phyloP scores from a whole-genome alignment of 1,140 invertebrate species.

The Drosophila busckii region DNA sequence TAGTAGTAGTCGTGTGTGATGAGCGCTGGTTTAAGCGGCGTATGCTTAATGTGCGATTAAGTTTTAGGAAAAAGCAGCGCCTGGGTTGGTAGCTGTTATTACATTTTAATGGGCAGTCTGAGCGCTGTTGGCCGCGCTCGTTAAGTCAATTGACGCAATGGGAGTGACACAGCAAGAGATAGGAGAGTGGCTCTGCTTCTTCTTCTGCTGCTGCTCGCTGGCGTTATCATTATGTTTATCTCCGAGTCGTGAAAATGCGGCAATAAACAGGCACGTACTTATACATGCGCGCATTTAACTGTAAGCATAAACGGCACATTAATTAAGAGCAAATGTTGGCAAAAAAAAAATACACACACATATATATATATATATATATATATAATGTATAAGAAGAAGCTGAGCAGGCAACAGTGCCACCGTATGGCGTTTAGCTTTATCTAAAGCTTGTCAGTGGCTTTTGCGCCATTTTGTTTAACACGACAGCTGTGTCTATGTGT shows the following conservation, averaged over 20 bases:
- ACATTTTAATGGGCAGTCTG: slow-evolving; percentile 35
- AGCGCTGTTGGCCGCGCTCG: slow-evolving; percentile 15
- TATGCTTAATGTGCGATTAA: slow-evolving; percentile 1
- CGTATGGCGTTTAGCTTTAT: slow-evolving; percentile 54
- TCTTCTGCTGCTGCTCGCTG: slow-evolving; percentile 6
- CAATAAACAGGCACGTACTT: slow-evolving; percentile 38
- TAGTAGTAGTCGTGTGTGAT: too few relatives aligned
- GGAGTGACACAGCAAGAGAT: slow-evolving; percentile 15
- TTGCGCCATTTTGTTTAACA: slow-evolving; percentile 38
- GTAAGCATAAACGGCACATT: slow-evolving; percentile 43
- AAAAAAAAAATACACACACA: slow-evolving; percentile 30
- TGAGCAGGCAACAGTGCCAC: slow-evolving; percentile 4
- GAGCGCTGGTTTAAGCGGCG: background rate
- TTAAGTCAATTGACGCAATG: slow-evolving; percentile 51
- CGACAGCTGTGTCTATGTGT: background rate
- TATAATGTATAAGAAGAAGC: slow-evolving; percentile 2
- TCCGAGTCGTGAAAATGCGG: slow-evolving; percentile 12
- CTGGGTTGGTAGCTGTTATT: slow-evolving; percentile 29
- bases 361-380: too few relatives aligned
- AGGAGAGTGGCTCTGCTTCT: slow-evolving; percentile 1
- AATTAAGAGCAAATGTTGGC: slow-evolving; percentile 50
- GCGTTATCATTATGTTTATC: slow-evolving; percentile 21
- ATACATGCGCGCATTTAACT: slow-evolving; percentile 1
- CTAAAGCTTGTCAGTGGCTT: slow-evolving; percentile 58
- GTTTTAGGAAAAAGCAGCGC: too few relatives aligned